Evolutionary conservation across 2,888 invertebrate species (phyloP).

Genomic region (Ryuthela nishihirai): DNA sequence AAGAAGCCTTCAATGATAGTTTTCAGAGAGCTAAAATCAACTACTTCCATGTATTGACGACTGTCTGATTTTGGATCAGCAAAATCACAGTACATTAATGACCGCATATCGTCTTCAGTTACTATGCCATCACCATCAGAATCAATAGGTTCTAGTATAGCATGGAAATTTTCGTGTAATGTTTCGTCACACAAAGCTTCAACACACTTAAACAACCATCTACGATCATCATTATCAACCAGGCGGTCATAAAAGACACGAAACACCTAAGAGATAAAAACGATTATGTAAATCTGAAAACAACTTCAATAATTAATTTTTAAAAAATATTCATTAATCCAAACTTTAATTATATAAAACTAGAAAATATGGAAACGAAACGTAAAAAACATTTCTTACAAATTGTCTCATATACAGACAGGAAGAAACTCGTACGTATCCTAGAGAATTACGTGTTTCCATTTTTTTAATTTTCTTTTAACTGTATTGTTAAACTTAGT

Average conservation of each 20-base stretch:
- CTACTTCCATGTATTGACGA: constrained; percentile 81
- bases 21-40: constrained; percentile 73
- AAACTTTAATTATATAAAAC: no score
- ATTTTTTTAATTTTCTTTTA: no score
- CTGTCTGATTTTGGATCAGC: constrained; percentile 88
- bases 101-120: constrained; percentile 74
- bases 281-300: neutral
- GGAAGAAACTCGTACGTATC: no score
- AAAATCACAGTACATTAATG: constrained; percentile 90
- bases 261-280: constrained; percentile 56
- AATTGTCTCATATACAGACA: no score
- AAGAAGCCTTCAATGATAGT: constrained; percentile 82
- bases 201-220: constrained; percentile 72
- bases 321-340: no score
- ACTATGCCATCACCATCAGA: constrained; percentile 52
- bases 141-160: constrained; percentile 66
- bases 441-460: no score
- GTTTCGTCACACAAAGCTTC: constrained; percentile 61
- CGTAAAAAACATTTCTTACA: no score
- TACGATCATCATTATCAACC: constrained; percentile 73
- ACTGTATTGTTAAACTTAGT: no score
- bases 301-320: no score
- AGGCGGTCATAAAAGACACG: constrained; percentile 90
- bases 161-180: constrained; percentile 60
- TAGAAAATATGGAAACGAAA: no score